Base-by-base conservation (phyloP, 2,888 invertebrate species). In the Drosophila setosimentum region DNA sequence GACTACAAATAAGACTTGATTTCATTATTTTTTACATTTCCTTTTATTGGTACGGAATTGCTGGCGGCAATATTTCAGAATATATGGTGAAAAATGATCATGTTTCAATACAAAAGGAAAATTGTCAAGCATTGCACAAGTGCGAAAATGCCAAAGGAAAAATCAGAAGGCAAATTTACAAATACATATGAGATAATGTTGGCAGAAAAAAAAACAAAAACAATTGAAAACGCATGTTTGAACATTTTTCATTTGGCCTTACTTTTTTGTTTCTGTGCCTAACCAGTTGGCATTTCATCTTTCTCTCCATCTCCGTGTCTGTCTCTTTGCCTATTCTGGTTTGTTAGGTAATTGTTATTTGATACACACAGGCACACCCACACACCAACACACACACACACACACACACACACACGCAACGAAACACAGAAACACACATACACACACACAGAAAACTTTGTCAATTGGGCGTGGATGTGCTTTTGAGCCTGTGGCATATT, bases 1-100 rank as follows among this genome's bases (percentile, higher is more conserved):
- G 73, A 70, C 58, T 66, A 89, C 74, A 77, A 80, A 80, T 58
- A 68, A 66, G 62, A 69, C 73, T 87, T 68, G 57, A 68, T 80
- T 57, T 32, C 53, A 30, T n/a, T 30, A 35, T 21, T 21, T 27
- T 32, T 33, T 32, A 16, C 29, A 27, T 54, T 27, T n/a, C 27
- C 27, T n/a, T 6, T 33, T 48, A 40, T 29, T 53, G 27, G 3
- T n/a, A 16, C 29, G 33, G 30, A 40, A 16, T 16, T 24, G 30
- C 76, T 55, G 40, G 50, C 11, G 61, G 68, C 78, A 59, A 49
- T 63, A 58, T 53, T 45, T 37, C 40, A 54, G 42, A 53, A 33
- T 65, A 78, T 63, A 63, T 79, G 67, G 45, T 54, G 50, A 61
- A 62, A 67, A 76, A 37, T 58, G 66, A 62, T 76, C 65, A 68